Conservation (phyloP, 23 tunicate species). For the Halocynthia aurantium region DNA sequence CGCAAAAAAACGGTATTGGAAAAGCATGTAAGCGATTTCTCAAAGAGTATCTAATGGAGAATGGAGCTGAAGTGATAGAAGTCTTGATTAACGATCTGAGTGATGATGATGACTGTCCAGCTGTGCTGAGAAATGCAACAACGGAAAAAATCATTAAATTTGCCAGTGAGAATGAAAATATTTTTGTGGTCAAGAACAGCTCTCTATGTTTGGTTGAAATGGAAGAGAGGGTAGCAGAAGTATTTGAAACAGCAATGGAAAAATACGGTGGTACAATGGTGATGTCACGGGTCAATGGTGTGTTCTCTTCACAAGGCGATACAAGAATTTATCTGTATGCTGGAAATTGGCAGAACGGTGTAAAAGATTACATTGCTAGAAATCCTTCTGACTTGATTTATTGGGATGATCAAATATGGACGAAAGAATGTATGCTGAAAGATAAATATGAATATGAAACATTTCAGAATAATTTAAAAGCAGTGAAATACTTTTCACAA, state of each 20-base stretch:
- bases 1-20: too few relatives aligned
- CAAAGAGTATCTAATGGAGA: neutral
- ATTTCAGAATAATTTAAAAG: conserved; percentile 5
- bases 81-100: neutral
- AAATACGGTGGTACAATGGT: neutral
- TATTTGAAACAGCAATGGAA: conserved; percentile 8
- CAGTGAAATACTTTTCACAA: neutral
- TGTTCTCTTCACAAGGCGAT: neutral
- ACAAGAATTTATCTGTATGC: too few relatives aligned
- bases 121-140: neutral
- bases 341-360: too few relatives aligned
- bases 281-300: neutral
- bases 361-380: too few relatives aligned
- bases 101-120: conserved; percentile 11
- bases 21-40: conserved; percentile 8
- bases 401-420: too few relatives aligned
- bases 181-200: conserved; percentile 2
- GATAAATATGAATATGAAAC: neutral
- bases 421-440: neutral
- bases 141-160: neutral
- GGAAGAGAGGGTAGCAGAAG: conserved; percentile 1
- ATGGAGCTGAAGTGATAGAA: conserved; percentile 8
- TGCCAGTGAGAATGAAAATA: neutral
- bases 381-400: too few relatives aligned
- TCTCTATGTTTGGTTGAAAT: conserved; percentile 8